Evolutionary conservation across 2,113 vertebrate genomes (phyloP), one percentile per base, ranked within the genome.

Genomic region (Lycocorax pyrrhopterus): DNA sequence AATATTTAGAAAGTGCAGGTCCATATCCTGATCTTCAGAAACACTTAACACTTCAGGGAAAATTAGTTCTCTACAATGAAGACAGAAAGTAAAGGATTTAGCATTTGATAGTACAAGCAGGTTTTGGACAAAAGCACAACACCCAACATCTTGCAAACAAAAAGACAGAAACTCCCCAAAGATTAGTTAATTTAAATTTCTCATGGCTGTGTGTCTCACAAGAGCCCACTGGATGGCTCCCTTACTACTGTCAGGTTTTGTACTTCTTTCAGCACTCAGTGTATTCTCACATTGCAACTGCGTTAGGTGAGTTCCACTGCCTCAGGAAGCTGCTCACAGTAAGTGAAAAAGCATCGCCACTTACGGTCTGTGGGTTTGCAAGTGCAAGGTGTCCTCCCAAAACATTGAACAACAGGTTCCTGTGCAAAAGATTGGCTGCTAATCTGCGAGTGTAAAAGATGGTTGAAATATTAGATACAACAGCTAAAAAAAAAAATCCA

Each of bases 191-290:
- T 43, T 80, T 32, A n/a, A 4, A 19, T 63, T 73, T 30, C 8
- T n/a, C 6, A 26, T 35, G 10, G 11, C 22, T 73, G 72, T 8
- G 3, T 13, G 41, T 69, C 66, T 73, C 66, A 30, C 32, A 46
- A 7, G 4, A 53, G 37, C 7, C 92, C 95, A 92, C 90, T 35
- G 75, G 96, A 86, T 84, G 92, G 75, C 92, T 90, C 90, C 55
- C 90, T 79, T 39, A 66, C 17, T 55, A 11, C 39, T 43, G 51
- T 4, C 49, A 56, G 19, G 8, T 16, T 72, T 59, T 72, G 68
- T 22, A 10, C 41, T 59, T 12, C 35, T 49, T 7, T 13, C 16
- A 39, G 22, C 26, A 9, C 7, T 2, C 43, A 13, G 4, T 2
- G 4, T 21, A 16, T 52, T 56, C 12, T 35, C 18, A 1, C 0